phyloP scores from a whole-genome alignment of 1,140 invertebrate genomes.

The Heliconius eleuchia region DNA sequence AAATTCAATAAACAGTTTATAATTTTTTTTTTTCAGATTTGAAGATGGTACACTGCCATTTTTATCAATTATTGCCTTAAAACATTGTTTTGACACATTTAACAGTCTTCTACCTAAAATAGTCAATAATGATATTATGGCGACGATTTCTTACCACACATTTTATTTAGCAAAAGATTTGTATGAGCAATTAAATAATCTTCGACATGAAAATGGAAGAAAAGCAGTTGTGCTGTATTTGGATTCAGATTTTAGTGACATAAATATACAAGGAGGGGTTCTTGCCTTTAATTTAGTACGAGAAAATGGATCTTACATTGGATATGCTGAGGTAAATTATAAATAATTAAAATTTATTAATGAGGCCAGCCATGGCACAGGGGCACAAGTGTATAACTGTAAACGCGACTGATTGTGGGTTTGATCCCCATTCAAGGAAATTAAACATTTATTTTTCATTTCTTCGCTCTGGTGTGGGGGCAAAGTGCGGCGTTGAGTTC shows the following conservation, averaged over 20 bases:
- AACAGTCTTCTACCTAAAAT: conserved; percentile 77
- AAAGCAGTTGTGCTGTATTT: conserved; percentile 88
- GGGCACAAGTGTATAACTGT: no score
- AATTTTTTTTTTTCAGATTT: conserved; percentile 84
- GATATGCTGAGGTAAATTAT: conserved; percentile 90
- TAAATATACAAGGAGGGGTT: conserved; percentile 89
- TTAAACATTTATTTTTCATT: no score
- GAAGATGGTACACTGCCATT: conserved; percentile 97
- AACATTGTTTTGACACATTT: conserved; percentile 91
- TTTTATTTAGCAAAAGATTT: conserved; percentile 89
- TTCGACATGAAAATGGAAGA: conserved; percentile 89
- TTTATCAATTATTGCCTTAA: conserved; percentile 90
- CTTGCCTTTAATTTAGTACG: conserved; percentile 94
- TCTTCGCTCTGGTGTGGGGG: no score
- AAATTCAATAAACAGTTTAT: no score
- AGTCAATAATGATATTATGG: conserved; percentile 82
- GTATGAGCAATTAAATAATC: conserved; percentile 83
- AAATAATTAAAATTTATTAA: no score
- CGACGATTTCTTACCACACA: conserved; percentile 87
- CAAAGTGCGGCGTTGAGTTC: no score
- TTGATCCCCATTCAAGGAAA: no score
- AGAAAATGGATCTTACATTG: conserved; percentile 89
- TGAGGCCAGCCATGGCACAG: no score
- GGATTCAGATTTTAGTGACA: conserved; percentile 85
- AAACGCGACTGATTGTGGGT: no score